Percentiles rank a stretch among this genome's conserved stretches.
These are phyloP conservation scores for Sebastes flavidus DNA, from an alignment of 2,797 vertebrate species.

Conservation along the genomic window DNA sequence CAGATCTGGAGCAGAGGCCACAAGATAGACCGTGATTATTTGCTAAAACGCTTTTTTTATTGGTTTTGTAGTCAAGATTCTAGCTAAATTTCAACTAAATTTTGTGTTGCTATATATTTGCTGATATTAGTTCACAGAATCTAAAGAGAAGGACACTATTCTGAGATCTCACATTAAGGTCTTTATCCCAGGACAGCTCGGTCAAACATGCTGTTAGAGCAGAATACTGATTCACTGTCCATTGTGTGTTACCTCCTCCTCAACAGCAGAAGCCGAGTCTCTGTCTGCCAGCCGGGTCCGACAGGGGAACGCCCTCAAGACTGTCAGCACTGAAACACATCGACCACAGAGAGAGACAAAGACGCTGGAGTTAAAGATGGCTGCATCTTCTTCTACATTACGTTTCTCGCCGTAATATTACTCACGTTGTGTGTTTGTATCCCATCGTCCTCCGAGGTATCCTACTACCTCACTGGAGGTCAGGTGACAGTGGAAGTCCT, in stretches of 20 bases:
- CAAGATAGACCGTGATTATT: not conserved
- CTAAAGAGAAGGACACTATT: not conserved
- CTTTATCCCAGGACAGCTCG: not conserved
- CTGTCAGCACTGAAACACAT: conserved; percentile 88
- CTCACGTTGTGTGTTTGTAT: conserved; percentile 93
- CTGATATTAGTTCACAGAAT: no score
- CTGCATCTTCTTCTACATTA: not conserved
- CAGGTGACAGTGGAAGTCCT: conserved; percentile 98
- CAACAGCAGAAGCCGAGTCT: conserved; percentile 84
- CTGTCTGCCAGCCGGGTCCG: conserved; percentile 89
- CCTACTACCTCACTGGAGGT: conserved; percentile 95
- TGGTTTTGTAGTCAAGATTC: no score
- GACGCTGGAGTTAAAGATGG: not conserved
- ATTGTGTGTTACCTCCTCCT: conserved; percentile 88
- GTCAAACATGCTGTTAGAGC: not conserved
- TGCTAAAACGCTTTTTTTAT: no score
- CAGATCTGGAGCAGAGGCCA: conserved; percentile 84
- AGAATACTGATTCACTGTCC: conserved; percentile 1
- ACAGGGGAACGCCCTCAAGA: conserved; percentile 94
- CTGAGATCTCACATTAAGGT: not conserved
- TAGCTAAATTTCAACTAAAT: not conserved
- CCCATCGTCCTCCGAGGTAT: conserved; percentile 95
- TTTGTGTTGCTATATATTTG: not conserved
- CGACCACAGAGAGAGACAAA: not conserved
- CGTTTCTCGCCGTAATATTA: not conserved